Conservation (phyloP, 2,797 vertebrate species). For the Hirundo rustica region DNA sequence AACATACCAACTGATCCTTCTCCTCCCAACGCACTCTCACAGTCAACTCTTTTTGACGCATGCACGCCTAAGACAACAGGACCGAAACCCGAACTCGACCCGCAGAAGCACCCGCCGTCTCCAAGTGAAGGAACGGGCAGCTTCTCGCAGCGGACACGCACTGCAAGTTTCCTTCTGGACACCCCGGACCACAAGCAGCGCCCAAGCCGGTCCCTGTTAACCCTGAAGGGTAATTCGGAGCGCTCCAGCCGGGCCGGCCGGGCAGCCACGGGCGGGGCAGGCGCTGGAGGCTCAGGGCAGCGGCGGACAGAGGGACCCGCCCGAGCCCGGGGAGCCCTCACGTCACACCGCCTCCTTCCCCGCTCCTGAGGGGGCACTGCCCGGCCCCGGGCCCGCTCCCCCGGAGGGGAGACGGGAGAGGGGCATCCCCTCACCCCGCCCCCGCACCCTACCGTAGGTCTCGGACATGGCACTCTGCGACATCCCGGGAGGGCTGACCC, state of each 20-base stretch:
- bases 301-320: too few species aligned
- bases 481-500: slow-evolving; percentile 38
- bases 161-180: not conserved
- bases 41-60: not conserved
- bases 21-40: rapidly evolving
- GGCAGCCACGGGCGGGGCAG: not conserved
- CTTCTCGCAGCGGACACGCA: not conserved
- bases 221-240: not conserved
- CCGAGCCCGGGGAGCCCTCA: not conserved
- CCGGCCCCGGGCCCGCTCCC: not conserved
- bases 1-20: rapidly evolving
- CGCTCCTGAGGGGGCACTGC: not conserved
- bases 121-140: rapidly evolving
- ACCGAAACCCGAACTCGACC: not conserved
- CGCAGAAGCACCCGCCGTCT: too few species aligned
- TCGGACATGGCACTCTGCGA: slow-evolving; percentile 79
- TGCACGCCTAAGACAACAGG: not conserved
- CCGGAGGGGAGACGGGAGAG: not conserved
- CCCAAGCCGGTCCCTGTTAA: not conserved
- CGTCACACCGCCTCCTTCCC: not conserved
- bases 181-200: rapidly evolving
- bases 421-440: not conserved
- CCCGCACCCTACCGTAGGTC: not conserved
- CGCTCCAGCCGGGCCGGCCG: not conserved
- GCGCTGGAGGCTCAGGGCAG: not conserved